Conservation (phyloP, 2,888 invertebrate species). For the Polyommatus icarus region DNA sequence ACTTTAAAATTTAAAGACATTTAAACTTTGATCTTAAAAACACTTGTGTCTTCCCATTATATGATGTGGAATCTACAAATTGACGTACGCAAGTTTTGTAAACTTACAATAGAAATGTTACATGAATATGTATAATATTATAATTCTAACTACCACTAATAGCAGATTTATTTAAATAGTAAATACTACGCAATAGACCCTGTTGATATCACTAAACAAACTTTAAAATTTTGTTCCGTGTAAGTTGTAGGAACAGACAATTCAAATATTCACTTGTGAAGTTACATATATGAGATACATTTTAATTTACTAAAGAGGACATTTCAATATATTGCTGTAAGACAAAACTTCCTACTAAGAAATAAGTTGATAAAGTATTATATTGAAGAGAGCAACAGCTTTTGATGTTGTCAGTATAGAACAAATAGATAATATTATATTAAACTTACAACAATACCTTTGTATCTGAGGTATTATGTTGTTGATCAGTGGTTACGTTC, state of each 20-base stretch:
- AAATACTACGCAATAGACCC: not conserved
- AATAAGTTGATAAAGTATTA: constrained; percentile 1
- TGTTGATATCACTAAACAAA: not conserved
- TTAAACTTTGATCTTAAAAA: constrained; percentile 35
- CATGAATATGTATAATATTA: not conserved
- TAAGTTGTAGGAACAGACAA: not conserved
- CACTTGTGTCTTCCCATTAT: constrained; percentile 11
- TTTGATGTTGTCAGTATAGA: constrained; percentile 29
- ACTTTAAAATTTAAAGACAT: constrained; percentile 31
- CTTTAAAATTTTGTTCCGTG: not conserved
- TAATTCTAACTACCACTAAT: not conserved
- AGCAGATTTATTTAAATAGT: constrained; percentile 1
- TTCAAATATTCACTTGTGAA: not conserved
- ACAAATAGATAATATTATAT: constrained; percentile 11
- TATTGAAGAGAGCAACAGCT: not conserved
- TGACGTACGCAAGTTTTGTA: not conserved
- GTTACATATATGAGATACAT: not conserved
- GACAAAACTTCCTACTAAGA: constrained; percentile 13
- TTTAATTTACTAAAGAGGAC: not conserved
- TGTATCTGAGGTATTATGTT: not conserved
- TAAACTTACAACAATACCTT: not conserved
- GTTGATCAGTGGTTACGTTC: not conserved
- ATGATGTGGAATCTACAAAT: not conserved
- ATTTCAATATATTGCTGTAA: not conserved
- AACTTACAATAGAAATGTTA: not conserved